Evolutionary conservation across 1,140 invertebrate genomes (phyloP).

Genomic region (Ylistrum balloti): DNA sequence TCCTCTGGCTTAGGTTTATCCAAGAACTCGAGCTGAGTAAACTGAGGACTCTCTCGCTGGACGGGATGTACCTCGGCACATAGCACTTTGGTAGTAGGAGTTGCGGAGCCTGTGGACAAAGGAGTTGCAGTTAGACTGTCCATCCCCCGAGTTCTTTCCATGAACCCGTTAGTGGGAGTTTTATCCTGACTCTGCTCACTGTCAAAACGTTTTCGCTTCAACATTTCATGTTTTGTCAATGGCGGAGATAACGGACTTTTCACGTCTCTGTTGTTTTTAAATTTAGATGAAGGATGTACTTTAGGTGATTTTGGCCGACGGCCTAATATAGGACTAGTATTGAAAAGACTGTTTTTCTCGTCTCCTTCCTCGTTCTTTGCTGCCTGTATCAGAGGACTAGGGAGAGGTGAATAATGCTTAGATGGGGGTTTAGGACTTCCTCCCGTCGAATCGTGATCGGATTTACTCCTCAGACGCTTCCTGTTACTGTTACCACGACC

Average conservation of each 20-base stretch:
- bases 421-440: slow-evolving; percentile 67
- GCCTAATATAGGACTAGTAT: slow-evolving; percentile 71
- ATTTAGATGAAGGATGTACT: slow-evolving; percentile 71
- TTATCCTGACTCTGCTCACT: slow-evolving; percentile 53
- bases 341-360: slow-evolving; percentile 70
- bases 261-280: slow-evolving; percentile 58
- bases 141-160: slow-evolving; percentile 43
- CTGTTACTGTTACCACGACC: slow-evolving; percentile 60
- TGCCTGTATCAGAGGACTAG: slow-evolving; percentile 64
- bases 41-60: background rate
- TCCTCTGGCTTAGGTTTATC: slow-evolving; percentile 42
- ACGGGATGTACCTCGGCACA: background rate
- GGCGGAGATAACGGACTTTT: slow-evolving; percentile 56
- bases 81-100: slow-evolving; percentile 46
- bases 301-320: slow-evolving; percentile 74
- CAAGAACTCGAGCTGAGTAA: slow-evolving; percentile 57
- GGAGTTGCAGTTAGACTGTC: slow-evolving; percentile 45
- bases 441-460: slow-evolving; percentile 66
- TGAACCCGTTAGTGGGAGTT: slow-evolving; percentile 20
- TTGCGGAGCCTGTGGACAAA: slow-evolving; percentile 48
- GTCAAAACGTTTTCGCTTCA: slow-evolving; percentile 69
- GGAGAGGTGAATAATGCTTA: slow-evolving; percentile 67
- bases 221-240: slow-evolving; percentile 72
- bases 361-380: slow-evolving; percentile 60
- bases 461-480: slow-evolving; percentile 59